These are phyloP conservation scores for Pionites leucogaster DNA, from an alignment of 2,113 vertebrate genomes.

Conservation along the genomic window DNA sequence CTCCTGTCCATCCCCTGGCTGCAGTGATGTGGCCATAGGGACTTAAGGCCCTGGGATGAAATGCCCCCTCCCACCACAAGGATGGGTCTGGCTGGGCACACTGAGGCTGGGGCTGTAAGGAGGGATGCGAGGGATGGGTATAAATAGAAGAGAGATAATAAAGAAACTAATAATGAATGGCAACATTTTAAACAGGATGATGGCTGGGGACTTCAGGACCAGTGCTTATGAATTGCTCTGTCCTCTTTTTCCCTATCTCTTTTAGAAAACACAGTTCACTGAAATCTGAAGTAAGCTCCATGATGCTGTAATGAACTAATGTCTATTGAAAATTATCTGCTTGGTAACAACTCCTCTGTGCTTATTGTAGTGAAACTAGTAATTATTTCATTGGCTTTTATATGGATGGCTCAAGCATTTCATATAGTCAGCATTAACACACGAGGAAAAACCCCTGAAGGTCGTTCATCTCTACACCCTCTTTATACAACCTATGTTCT, in stretches of 20 bases:
- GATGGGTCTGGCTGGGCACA: neutral
- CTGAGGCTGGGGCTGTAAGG: neutral
- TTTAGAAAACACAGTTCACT: neutral
- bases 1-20: neutral
- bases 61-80: fast-evolving
- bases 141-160: neutral
- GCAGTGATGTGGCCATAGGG: neutral
- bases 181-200: neutral
- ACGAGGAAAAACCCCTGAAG: neutral
- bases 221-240: neutral
- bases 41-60: neutral
- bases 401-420: neutral
- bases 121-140: neutral
- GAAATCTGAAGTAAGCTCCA: neutral
- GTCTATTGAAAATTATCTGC: neutral
- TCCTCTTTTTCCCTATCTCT: neutral
- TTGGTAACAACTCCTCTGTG: neutral
- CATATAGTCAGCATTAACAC: neutral
- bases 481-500: neutral
- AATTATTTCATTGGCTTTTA: neutral
- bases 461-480: neutral
- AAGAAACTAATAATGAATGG: neutral
- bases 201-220: neutral
- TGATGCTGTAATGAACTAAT: neutral
- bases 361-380: neutral